Evolutionary conservation across 2,113 vertebrate genomes (phyloP), one percentile per base, ranked within the genome.

Genomic region (Syngnathoides biaculeatus): DNA sequence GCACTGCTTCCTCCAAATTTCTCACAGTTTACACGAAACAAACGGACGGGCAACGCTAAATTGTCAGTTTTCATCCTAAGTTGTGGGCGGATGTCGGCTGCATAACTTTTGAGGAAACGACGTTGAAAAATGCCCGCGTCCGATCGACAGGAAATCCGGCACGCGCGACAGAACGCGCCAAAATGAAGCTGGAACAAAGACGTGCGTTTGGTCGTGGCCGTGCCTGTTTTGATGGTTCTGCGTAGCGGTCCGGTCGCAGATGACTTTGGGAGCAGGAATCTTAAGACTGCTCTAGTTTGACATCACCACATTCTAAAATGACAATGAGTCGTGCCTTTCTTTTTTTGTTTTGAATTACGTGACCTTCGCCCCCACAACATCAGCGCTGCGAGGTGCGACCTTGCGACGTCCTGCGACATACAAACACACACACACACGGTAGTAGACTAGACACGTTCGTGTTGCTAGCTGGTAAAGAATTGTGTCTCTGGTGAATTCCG

Each of bases 201-300:
- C 30, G 3, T 35, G 4, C 30, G 2, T 35, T 35, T 35, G 3
- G 30, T 35, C 2, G 30, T 35, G 30, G 45, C 15, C 19, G 9
- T 48, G 6, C 45, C 7, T 48, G 14, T 48, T 48, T 48, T 14
- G 12, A 57, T 4, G 20, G n/a, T 24, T 30, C 26, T 40, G 38
- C 13, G 26, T 26, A 30, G 17, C 2, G 27, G 26, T 17, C 26
- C 2, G 27, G 26, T 17, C 2, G 64, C 39, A 65, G 80, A 88
- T 80, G 84, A 83, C 82, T 86, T 86, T 86, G 83, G 83, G 83
- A 87, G 50, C 68, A 59, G 73, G 79, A 73, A 74, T 68, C n/a
- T n/a, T 79, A 87, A 79, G 73, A 90, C 89, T 88, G 88, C 82
- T 89, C 88, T 89, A 89, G 69, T 83, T 87, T 71, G 71, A 88